Conservation (phyloP, 2,797 vertebrate genomes). For the Notolabrus celidotus region DNA sequence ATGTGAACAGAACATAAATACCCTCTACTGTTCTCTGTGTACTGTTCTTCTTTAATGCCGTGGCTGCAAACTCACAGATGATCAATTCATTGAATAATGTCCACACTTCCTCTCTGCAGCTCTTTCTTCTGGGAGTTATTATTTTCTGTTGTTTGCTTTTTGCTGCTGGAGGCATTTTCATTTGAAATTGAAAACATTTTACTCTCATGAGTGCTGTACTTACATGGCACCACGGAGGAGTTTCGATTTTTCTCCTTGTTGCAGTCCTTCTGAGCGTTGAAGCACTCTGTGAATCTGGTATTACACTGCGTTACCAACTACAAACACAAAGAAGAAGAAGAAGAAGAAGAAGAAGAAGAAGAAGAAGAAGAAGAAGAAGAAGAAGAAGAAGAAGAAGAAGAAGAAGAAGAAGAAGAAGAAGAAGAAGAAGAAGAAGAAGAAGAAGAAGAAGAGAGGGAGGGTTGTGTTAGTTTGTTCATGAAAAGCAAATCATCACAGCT, state of each 20-base stretch:
- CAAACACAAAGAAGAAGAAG: constrained; percentile 20
- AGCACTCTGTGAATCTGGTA: constrained; percentile 91
- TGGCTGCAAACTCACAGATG: neutral
- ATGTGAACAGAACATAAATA: neutral
- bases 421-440: too few species aligned
- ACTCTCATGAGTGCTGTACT: constrained; percentile 64
- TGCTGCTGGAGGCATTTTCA: neutral
- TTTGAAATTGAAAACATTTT: neutral
- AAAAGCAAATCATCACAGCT: too few species aligned
- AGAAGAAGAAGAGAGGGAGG: neutral
- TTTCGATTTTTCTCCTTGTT: constrained; percentile 98
- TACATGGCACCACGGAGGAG: constrained; percentile 95
- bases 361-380: too few species aligned
- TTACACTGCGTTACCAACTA: constrained; percentile 95
- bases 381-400: neutral
- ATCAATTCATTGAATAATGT: neutral
- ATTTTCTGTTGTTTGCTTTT: neutral
- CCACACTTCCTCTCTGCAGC: neutral
- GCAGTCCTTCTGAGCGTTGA: constrained; percentile 95
- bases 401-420: neutral
- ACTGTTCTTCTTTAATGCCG: neutral
- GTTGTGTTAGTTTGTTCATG: neutral
- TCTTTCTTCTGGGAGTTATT: neutral
- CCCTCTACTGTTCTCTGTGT: neutral
- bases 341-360: too few species aligned